phyloP scores from a whole-genome alignment of 2,113 vertebrate species.

The Cyphomyrus discorhynchus region DNA sequence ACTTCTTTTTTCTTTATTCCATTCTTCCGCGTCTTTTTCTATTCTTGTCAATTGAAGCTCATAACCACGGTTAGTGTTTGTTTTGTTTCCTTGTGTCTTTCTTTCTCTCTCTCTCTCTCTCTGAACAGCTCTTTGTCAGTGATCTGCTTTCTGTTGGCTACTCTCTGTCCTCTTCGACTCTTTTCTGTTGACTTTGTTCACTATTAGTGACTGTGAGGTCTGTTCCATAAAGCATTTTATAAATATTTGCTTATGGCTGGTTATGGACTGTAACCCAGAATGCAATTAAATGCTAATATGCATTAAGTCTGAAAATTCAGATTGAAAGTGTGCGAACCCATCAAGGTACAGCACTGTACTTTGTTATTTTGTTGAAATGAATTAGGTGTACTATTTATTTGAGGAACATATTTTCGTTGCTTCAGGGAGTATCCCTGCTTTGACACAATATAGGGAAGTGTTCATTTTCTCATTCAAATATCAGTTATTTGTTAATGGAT shows the following conservation, averaged over 20 bases:
- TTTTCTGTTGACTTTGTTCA: not conserved
- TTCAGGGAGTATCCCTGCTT: not conserved
- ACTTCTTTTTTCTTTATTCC: constrained; percentile 34
- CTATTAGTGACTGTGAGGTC: not conserved
- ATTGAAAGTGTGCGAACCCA: not conserved
- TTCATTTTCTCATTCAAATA: not conserved
- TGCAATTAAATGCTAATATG: not conserved
- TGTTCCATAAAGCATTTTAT: not conserved
- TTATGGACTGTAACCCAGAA: not conserved
- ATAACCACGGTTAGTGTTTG: constrained; percentile 31
- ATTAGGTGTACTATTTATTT: not conserved
- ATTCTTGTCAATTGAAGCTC: constrained; percentile 26
- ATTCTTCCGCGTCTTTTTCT: constrained; percentile 41
- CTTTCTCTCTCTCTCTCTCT: not conserved
- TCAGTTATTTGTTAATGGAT: not conserved
- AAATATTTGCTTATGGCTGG: constrained; percentile 4
- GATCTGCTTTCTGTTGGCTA: not conserved
- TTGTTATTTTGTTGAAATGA: not conserved
- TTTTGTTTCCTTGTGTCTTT: constrained; percentile 38
- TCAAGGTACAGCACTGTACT: not conserved
- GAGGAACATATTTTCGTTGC: not conserved
- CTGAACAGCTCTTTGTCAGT: constrained; percentile 4
- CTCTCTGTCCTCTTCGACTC: not conserved
- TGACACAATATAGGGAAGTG: not conserved
- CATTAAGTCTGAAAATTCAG: not conserved